These are phyloP conservation scores for Stictonetta naevosa DNA, from an alignment of 2,113 vertebrate genomes.

Conservation along the genomic window DNA sequence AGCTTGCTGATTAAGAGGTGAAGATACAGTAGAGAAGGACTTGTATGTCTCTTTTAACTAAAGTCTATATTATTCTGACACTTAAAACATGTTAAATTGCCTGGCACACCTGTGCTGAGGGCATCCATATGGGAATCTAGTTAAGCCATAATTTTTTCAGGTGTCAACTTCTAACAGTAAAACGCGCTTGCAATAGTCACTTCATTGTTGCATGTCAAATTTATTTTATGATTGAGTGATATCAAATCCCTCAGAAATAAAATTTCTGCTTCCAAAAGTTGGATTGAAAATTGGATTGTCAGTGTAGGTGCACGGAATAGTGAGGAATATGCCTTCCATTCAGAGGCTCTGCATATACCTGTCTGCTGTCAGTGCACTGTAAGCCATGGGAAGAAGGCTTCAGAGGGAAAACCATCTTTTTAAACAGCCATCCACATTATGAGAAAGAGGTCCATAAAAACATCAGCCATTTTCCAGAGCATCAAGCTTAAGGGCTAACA, in stretches of 20 bases:
- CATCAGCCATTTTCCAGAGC: background rate
- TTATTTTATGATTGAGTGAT: background rate
- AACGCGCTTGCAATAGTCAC: background rate
- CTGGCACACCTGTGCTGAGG: background rate
- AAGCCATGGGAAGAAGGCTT: background rate
- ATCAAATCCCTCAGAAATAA: background rate
- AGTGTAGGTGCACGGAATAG: background rate
- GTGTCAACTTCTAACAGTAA: background rate
- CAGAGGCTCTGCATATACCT: background rate
- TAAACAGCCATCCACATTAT: background rate
- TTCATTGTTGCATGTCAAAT: background rate
- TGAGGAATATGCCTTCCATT: background rate
- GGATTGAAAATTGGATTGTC: background rate
- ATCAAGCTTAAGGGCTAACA: background rate
- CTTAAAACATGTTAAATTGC: background rate
- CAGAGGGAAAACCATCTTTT: background rate
- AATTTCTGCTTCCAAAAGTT: background rate
- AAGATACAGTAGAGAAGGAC: background rate
- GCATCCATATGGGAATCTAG: background rate
- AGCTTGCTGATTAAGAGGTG: background rate
- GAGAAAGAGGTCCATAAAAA: background rate
- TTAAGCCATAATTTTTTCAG: background rate
- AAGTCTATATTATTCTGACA: background rate
- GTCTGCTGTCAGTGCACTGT: accelerated
- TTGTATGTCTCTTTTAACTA: background rate